phyloP scores from a whole-genome alignment of 2,888 invertebrate species.

The Sarcophaga rosellei region DNA sequence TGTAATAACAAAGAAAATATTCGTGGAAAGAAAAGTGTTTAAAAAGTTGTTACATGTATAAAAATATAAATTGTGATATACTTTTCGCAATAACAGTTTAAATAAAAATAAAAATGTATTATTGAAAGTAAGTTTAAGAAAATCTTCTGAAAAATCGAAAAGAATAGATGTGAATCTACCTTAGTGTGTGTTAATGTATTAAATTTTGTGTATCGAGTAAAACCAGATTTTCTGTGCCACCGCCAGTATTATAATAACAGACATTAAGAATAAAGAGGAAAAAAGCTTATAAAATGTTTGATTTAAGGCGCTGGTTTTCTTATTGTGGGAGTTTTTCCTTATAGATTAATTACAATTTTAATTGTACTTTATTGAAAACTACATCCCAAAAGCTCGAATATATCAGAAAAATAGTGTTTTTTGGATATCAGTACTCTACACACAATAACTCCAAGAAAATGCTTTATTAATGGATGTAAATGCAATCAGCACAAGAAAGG shows the following conservation, averaged over 20 bases:
- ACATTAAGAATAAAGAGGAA: not conserved
- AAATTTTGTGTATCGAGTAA: not conserved
- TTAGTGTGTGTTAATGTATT: not conserved
- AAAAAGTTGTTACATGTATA: not conserved
- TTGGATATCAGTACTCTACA: too few species aligned
- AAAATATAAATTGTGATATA: not conserved
- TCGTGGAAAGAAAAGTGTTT: conserved; percentile 15
- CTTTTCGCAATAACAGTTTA: not conserved
- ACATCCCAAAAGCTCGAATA: too few species aligned
- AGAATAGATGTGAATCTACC: not conserved
- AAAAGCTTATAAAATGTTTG: not conserved
- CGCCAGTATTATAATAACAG: not conserved
- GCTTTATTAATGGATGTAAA: too few species aligned
- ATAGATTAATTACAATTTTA: too few species aligned
- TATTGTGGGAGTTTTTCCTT: too few species aligned
- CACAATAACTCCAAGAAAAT: too few species aligned
- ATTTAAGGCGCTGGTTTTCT: not conserved
- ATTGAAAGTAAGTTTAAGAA: not conserved
- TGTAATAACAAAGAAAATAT: conserved; percentile 28
- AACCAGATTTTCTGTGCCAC: not conserved
- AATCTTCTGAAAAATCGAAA: not conserved
- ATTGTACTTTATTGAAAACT: too few species aligned
- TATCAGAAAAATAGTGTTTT: too few species aligned
- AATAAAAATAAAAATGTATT: not conserved
- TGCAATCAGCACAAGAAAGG: too few species aligned